These are phyloP conservation scores for Ataeniobius toweri DNA, from an alignment of 2,797 vertebrate genomes.

Conservation along the genomic window DNA sequence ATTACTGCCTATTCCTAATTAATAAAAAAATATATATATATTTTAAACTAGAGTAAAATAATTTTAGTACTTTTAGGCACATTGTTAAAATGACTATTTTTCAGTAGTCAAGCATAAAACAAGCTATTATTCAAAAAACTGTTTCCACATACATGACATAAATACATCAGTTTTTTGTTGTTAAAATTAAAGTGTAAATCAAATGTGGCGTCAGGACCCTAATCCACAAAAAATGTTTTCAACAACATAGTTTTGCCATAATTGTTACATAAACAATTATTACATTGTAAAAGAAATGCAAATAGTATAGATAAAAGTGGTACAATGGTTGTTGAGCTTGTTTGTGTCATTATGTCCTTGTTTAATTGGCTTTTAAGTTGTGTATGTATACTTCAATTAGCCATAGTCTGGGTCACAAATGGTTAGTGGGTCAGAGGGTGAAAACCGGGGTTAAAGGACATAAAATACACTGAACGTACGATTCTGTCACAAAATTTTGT, in stretches of 20 bases:
- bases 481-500: not conserved
- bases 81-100: too few species aligned
- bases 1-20: too few species aligned
- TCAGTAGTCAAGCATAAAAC: too few species aligned
- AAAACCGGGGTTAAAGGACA: not conserved
- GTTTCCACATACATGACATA: not conserved
- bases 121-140: not conserved
- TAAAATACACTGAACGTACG: not conserved
- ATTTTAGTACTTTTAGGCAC: too few species aligned
- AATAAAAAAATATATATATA: too few species aligned
- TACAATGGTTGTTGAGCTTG: not conserved
- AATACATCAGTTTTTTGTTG: not conserved
- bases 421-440: not conserved
- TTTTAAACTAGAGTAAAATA: too few species aligned
- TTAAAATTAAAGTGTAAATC: not conserved
- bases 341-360: not conserved
- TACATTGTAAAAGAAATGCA: too few species aligned
- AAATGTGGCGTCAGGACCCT: not conserved
- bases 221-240: not conserved
- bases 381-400: not conserved
- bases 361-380: not conserved
- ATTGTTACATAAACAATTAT: not conserved
- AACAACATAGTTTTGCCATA: not conserved
- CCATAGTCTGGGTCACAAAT: not conserved
- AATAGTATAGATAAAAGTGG: not conserved